A percentile compares a stretch with the other conserved stretches of the same genome.
Conservation (phyloP, 2,113 vertebrate species). For the Callospermophilus lateralis region DNA sequence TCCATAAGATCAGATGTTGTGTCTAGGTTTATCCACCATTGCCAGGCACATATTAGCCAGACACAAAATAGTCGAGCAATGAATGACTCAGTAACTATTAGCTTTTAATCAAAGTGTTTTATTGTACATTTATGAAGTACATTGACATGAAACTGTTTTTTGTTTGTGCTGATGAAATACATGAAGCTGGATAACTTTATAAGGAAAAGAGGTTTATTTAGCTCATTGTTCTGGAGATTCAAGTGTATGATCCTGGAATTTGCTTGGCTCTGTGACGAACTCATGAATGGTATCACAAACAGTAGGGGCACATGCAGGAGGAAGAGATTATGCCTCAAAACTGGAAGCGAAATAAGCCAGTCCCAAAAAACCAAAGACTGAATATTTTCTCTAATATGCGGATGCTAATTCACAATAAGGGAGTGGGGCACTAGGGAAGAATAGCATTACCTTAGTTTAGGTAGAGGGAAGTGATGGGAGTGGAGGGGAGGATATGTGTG, state of each 20-base stretch:
- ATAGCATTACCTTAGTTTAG: too few relatives aligned
- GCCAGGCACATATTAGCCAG: not conserved
- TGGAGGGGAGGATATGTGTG: too few relatives aligned
- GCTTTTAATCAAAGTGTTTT: not conserved
- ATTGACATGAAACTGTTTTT: not conserved
- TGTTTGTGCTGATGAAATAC: not conserved
- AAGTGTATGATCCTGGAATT: not conserved
- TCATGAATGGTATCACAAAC: not conserved
- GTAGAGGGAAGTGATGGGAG: too few relatives aligned
- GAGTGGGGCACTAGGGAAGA: too few relatives aligned
- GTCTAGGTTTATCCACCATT: not conserved
- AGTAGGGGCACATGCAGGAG: too few relatives aligned
- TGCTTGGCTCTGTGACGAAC: not conserved
- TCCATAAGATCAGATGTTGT: not conserved
- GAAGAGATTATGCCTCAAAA: not conserved
- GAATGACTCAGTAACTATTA: not conserved
- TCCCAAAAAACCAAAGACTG: too few relatives aligned
- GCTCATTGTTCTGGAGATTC: not conserved
- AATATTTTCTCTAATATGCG: too few relatives aligned
- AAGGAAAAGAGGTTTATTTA: not conserved
- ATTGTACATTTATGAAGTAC: constrained; percentile 3
- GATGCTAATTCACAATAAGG: too few relatives aligned
- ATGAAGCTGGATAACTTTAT: too few relatives aligned
- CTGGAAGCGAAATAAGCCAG: not conserved
- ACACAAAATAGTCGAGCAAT: not conserved